Conservation (phyloP, 2,888 invertebrate genomes). For the Caenorhabditis auriculariae region DNA sequence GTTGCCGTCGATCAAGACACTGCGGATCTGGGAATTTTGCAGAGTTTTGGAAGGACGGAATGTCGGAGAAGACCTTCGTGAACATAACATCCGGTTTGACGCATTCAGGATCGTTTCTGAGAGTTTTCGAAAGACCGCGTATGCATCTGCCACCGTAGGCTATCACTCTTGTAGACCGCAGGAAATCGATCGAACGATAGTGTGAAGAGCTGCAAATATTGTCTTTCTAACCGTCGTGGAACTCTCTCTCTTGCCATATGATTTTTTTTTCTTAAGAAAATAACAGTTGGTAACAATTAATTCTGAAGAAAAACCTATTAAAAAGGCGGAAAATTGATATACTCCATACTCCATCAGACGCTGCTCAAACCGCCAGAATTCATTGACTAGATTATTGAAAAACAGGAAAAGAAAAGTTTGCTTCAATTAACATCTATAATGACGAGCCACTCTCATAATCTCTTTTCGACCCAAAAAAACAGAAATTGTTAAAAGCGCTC, state of each 20-base stretch:
- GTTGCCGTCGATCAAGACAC: constrained; percentile 50
- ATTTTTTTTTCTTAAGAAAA: neutral
- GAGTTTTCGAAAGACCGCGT: constrained; percentile 27
- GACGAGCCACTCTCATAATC: too few species aligned
- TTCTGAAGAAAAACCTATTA: too few species aligned
- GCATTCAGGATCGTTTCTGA: constrained; percentile 40
- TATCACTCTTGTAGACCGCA: constrained; percentile 33
- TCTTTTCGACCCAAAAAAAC: too few species aligned
- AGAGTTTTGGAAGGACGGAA: neutral
- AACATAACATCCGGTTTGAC: constrained; percentile 25
- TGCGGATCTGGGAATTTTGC: constrained; percentile 38
- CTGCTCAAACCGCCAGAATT: too few species aligned
- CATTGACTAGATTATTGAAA: too few species aligned
- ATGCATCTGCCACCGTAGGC: constrained; percentile 58
- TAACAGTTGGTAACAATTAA: neutral
- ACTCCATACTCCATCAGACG: too few species aligned
- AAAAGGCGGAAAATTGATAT: too few species aligned
- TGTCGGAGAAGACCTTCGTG: constrained; percentile 27
- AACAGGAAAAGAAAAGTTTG: too few species aligned
- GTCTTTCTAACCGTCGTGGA: neutral
- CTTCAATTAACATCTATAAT: too few species aligned
- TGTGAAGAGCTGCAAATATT: constrained; percentile 28
- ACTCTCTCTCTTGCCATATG: neutral
- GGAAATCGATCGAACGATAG: constrained; percentile 38
- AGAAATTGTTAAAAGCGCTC: too few species aligned